These are phyloP conservation scores for Neosilurus hyrtlii DNA, from an alignment of 2,797 vertebrate species.

Conservation along the genomic window DNA sequence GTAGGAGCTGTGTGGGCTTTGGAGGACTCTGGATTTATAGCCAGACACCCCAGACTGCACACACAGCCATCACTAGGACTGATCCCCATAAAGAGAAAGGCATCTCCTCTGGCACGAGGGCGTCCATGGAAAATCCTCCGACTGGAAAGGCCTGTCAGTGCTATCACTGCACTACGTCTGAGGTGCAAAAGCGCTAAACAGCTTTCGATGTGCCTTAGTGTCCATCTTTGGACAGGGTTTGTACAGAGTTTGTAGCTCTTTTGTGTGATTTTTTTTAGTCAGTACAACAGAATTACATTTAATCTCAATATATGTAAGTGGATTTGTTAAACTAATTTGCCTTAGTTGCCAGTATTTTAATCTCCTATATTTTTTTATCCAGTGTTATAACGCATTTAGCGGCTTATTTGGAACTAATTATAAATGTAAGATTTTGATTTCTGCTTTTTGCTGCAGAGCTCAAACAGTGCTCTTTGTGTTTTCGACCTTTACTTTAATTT, in stretches of 20 bases:
- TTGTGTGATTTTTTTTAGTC: neutral
- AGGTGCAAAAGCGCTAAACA: slow-evolving; percentile 31
- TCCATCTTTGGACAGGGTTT: neutral
- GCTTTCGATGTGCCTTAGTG: neutral
- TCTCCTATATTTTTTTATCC: neutral
- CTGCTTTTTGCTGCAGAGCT: slow-evolving; percentile 1
- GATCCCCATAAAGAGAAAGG: slow-evolving; percentile 65
- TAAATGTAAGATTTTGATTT: neutral
- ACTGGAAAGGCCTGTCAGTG: slow-evolving; percentile 62
- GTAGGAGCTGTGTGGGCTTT: slow-evolving; percentile 50
- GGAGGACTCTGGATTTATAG: slow-evolving; percentile 70
- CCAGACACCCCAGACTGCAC: slow-evolving; percentile 58
- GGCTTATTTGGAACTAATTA: neutral
- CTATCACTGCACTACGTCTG: slow-evolving; percentile 52
- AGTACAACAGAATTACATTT: neutral
- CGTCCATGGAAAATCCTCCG: slow-evolving; percentile 65
- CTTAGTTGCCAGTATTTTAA: neutral
- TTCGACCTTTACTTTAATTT: neutral
- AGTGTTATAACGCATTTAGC: neutral
- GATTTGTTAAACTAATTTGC: neutral
- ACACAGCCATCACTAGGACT: slow-evolving; percentile 60
- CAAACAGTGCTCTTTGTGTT: neutral
- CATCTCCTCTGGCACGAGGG: slow-evolving; percentile 62
- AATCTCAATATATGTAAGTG: neutral
- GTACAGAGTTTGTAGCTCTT: neutral